phyloP scores from a whole-genome alignment of 2,113 vertebrate genomes.

The Thomomys bottae region DNA sequence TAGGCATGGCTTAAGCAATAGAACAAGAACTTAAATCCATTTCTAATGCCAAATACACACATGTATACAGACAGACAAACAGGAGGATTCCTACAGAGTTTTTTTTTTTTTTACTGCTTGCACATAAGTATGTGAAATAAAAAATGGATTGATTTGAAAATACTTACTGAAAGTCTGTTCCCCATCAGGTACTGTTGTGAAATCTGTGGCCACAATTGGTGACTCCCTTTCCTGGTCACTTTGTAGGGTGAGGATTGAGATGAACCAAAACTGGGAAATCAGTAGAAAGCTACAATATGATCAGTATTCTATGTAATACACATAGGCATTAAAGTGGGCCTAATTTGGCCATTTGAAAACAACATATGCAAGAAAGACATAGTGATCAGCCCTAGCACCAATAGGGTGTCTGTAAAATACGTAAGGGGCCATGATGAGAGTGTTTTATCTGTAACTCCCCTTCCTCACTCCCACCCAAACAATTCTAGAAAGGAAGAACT shows the following conservation, averaged over 20 bases:
- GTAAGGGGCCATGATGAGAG: neutral
- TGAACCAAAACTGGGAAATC: neutral
- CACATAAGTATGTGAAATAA: neutral
- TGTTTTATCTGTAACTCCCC: neutral
- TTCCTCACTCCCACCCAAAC: neutral
- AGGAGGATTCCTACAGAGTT: neutral
- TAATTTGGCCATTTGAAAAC: neutral
- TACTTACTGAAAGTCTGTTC: neutral
- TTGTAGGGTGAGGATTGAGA: neutral
- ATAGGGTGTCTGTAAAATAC: too few relatives aligned
- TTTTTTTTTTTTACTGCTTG: neutral
- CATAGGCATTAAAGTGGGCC: too few relatives aligned
- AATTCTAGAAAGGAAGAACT: neutral
- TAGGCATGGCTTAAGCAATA: too few relatives aligned
- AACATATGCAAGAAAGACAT: neutral
- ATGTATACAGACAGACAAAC: too few relatives aligned
- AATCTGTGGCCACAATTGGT: neutral
- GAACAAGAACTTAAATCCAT: too few relatives aligned
- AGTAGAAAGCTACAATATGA: neutral
- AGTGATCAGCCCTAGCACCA: neutral
- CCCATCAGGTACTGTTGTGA: neutral
- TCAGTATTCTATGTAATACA: neutral
- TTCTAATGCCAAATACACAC: too few relatives aligned
- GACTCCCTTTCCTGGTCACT: neutral
- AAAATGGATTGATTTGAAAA: neutral